Base-by-base conservation (phyloP, 2,888 invertebrate genomes). In the Microctonus aethiopoides region DNA sequence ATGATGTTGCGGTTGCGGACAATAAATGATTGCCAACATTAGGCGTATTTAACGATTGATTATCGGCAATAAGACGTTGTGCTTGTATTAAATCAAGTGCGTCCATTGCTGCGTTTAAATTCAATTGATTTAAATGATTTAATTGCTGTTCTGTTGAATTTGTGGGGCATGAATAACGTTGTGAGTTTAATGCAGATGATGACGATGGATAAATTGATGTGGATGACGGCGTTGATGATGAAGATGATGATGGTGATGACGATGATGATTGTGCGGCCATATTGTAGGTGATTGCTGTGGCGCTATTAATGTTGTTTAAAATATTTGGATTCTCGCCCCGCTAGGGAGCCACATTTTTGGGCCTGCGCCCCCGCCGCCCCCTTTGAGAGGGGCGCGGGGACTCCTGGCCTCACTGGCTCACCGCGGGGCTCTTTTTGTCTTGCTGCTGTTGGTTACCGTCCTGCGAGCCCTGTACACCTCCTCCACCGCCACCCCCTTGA, bases 341-440 rank as follows among this genome's bases (percentile, higher is more conserved):
- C 86, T 86, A 86, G 86, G 86, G 86, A 86, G 86, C 84, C 86
- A 86, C 83, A 79, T 85, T 86, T 80, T 86, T 86, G 86, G 86
- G 86, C 86, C 86, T 85, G 86, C 86, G 86, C 86, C 86, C 86
- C 86, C 86, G 86, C 81, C 86, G 86, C 85, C 86, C 86, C 84
- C 86, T 83, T 83, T 85, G 86, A 79, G 86, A 85, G 83, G 86
- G 86, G 85, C 86, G 86, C 86, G 86, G 86, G 86, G 86, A 86
- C 86, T 86, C 86, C 86, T 86, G 86, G 86, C 89, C 90, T 91
- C 91, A 93, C 91, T 93, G 92, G 89, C 92, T 92, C 88, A 93
- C 92, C 81, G 93, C 93, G 83, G 93, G 93, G 87, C 93, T 93
- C 89, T 93, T 93, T 87, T 94, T 93, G 88, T 93, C 93, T 83